phyloP scores from a whole-genome alignment of 2,797 vertebrate genomes.

The Xerus rutilus region DNA sequence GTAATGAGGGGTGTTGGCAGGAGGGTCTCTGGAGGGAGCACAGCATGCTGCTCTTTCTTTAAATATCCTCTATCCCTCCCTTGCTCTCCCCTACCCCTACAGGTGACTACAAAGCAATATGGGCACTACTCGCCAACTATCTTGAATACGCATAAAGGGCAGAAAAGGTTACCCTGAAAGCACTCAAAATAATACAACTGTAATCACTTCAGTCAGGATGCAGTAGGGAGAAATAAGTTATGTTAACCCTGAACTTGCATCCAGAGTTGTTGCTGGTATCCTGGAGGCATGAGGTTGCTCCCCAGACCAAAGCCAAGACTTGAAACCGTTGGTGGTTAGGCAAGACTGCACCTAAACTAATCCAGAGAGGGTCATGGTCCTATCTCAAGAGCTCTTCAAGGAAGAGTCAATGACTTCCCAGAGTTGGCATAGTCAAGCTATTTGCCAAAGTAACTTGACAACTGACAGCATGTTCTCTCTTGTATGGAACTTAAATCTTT shows the following conservation, averaged over 20 bases:
- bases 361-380: rapidly evolving
- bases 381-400: not conserved
- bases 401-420: not conserved
- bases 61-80: conserved; percentile 52
- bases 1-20: not conserved
- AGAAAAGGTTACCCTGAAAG: conserved; percentile 76
- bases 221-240: conserved; percentile 72
- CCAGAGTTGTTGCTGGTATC: not conserved
- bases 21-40: conserved; percentile 45
- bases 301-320: not conserved
- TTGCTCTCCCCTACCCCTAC: not conserved
- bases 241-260: conserved; percentile 64
- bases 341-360: not conserved
- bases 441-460: not conserved
- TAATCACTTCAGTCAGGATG: conserved; percentile 70
- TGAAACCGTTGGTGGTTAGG: not conserved
- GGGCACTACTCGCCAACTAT: not conserved
- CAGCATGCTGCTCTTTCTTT: conserved; percentile 72
- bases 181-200: conserved; percentile 73
- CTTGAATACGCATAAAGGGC: conserved; percentile 60
- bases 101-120: conserved; percentile 17
- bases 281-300: not conserved
- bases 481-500: not conserved
- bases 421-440: not conserved
- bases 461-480: not conserved